Conservation (phyloP, 2,888 invertebrate genomes). For the Antitype chi region DNA sequence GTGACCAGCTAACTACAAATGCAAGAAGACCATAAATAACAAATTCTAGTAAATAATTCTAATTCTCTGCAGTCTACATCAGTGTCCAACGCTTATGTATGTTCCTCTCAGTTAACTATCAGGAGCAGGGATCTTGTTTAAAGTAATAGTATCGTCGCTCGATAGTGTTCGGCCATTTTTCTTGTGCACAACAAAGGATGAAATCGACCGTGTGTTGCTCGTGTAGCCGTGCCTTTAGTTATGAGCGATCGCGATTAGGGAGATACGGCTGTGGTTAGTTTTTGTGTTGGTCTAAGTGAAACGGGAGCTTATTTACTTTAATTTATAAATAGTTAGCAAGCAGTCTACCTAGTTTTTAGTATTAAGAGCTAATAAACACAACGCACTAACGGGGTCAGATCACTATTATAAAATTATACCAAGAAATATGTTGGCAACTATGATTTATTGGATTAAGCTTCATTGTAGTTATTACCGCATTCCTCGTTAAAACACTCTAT, state of each 20-base stretch:
- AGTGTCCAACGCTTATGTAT: slow-evolving; percentile 59
- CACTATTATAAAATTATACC: not conserved
- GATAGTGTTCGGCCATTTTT: slow-evolving; percentile 86
- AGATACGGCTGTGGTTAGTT: slow-evolving; percentile 20
- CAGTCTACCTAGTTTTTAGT: too few relatives aligned
- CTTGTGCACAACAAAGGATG: slow-evolving; percentile 85
- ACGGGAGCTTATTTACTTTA: not conserved
- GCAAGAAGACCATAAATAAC: slow-evolving; percentile 14
- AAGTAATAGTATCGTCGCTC: slow-evolving; percentile 81
- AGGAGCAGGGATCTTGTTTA: slow-evolving; percentile 77
- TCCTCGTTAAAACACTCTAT: slow-evolving; percentile 1
- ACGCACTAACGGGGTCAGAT: too few relatives aligned
- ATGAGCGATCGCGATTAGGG: slow-evolving; percentile 49
- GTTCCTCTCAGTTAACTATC: slow-evolving; percentile 68
- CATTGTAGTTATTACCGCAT: not conserved
- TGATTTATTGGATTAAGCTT: not conserved
- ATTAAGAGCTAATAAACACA: not conserved
- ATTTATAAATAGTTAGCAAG: too few relatives aligned
- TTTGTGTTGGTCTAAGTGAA: slow-evolving; percentile 29
- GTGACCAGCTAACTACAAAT: not conserved
- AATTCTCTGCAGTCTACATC: slow-evolving; percentile 48
- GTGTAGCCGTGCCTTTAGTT: slow-evolving; percentile 67
- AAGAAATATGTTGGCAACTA: not conserved
- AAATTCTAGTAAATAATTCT: slow-evolving; percentile 41
- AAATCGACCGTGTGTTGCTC: slow-evolving; percentile 82